Evolutionary conservation across 1,140 invertebrate species (phyloP).

Genomic region (Popillia japonica): DNA sequence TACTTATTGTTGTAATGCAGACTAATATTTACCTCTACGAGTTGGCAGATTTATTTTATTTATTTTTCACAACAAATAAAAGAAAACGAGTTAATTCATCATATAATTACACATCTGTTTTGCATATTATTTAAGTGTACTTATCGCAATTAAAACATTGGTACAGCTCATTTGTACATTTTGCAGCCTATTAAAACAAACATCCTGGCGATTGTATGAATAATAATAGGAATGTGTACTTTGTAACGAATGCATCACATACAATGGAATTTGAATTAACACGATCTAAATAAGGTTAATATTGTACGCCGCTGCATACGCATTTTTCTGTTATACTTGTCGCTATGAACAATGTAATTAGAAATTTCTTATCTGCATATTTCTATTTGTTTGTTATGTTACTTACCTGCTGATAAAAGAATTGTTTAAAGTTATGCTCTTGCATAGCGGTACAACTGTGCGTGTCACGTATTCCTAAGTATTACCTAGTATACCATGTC

Average conservation of each 20-base stretch:
- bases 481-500: too few relatives aligned
- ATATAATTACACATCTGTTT: too few relatives aligned
- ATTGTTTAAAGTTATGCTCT: too few relatives aligned
- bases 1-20: too few relatives aligned
- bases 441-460: too few relatives aligned
- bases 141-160: constrained; percentile 17
- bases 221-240: constrained; percentile 16
- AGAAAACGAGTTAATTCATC: too few relatives aligned
- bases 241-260: not conserved
- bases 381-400: not conserved
- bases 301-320: not conserved
- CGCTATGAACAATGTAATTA: not conserved
- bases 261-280: constrained; percentile 21
- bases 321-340: not conserved
- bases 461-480: too few relatives aligned
- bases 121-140: not conserved
- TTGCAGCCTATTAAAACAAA: not conserved
- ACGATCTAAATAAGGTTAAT: not conserved
- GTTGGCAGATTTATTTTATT: too few relatives aligned
- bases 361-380: not conserved
- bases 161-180: not conserved
- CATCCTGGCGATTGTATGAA: constrained; percentile 11
- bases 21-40: too few relatives aligned
- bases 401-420: too few relatives aligned
- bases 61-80: too few relatives aligned